Base-by-base conservation (phyloP, 2,113 vertebrate genomes). In the Charadrius vociferus region DNA sequence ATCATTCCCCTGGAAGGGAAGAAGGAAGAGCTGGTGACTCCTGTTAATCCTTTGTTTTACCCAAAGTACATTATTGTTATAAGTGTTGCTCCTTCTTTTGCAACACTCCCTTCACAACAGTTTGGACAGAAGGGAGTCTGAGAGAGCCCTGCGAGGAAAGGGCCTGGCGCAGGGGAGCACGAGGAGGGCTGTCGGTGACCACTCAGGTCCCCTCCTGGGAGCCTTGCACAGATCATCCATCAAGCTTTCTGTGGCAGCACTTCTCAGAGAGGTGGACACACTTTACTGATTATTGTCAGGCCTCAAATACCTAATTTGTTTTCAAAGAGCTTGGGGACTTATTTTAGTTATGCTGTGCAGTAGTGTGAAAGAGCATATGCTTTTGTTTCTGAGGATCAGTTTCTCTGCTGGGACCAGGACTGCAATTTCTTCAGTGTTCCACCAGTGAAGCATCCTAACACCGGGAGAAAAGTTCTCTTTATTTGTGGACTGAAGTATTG, bases 281-380 rank as follows among this genome's bases (percentile, higher is more conserved):
- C 36, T 95, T 91, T 91, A 65, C 11, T 85, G 90, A 71, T 67
- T 84, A n/a, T 26, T 82, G 58, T 77, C 72, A 93, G 85, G 50
- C 56, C 59, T 88, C 52, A 66, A 97, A 94, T 94, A 78, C 22
- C 23, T 87, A 74, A 77, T 66, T 39, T 62, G 18, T 91, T 95
- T 96, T 78, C 91, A 70, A 15, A 56, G 67, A 91, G 27, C 47
- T 37, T 43, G 32, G 81, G 37, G 37, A 95, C 58, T 75, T 49
- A 14, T 87, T 95, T 93, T 34, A 77, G 81, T 81, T 94, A 47
- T 81, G 34, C 72, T 88, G 53, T 67, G 62, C 32, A 74, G 41
- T 23, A 34, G 34, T 65, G 55, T 63, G 52, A 55, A 70, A 87
- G 15, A 91, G 19, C 12, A 6, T 37, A 79, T n/a, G 34, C 11